Conservation (phyloP, 1,140 invertebrate species). For the Macrosteles quadrilineatus region DNA sequence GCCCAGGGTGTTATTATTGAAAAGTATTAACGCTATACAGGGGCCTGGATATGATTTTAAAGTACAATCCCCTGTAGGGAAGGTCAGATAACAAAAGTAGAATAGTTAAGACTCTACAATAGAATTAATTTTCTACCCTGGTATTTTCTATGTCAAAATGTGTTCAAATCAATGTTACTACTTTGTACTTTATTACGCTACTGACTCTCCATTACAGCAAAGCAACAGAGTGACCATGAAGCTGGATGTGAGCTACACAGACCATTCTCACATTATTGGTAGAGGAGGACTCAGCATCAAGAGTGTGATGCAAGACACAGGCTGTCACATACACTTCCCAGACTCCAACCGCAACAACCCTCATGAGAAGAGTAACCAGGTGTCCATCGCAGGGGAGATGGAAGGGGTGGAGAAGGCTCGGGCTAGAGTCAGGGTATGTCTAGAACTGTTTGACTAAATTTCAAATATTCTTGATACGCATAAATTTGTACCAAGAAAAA, state of each 20-base stretch:
- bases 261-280: constrained; percentile 98
- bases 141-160: constrained; percentile 19
- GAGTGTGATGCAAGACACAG: constrained; percentile 93
- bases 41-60: no score
- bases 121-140: constrained; percentile 26
- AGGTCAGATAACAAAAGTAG: no score
- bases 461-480: no score
- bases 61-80: no score
- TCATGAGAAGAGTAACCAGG: constrained; percentile 95
- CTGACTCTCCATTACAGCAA: constrained; percentile 63
- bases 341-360: constrained; percentile 94
- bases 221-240: constrained; percentile 94
- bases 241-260: constrained; percentile 96
- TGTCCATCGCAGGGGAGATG: constrained; percentile 88
- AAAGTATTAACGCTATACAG: no score
- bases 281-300: constrained; percentile 95
- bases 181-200: constrained; percentile 30
- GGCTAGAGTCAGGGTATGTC: constrained; percentile 82
- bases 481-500: no score
- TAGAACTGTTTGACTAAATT: no score
- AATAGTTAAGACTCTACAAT: no score
- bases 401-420: constrained; percentile 88
- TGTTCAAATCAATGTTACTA: constrained; percentile 2
- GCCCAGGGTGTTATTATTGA: no score
- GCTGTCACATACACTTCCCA: constrained; percentile 97